These are phyloP conservation scores for Augochlora pura DNA, from an alignment of 1,140 invertebrate genomes.

Conservation along the genomic window DNA sequence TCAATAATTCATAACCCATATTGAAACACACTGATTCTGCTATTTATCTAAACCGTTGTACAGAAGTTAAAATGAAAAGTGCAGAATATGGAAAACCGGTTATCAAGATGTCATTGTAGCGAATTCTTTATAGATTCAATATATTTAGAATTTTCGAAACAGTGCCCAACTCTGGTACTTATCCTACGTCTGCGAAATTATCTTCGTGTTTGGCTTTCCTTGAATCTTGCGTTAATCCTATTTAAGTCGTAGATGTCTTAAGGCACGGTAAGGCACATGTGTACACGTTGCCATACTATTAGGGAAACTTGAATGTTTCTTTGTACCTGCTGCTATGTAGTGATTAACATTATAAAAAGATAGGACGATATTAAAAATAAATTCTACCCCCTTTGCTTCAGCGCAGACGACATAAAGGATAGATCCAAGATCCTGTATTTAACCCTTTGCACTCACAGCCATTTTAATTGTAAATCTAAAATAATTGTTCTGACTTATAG, in stretches of 20 bases:
- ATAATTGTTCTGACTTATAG: no score
- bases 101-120: no score
- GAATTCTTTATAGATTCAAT: background rate
- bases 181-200: constrained; percentile 8
- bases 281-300: background rate
- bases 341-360: constrained; percentile 28
- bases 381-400: background rate
- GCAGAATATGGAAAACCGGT: no score
- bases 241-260: constrained; percentile 36
- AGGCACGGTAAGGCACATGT: constrained; percentile 14
- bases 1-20: no score
- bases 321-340: background rate
- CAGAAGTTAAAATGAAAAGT: no score
- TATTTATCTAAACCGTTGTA: no score
- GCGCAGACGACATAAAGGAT: background rate
- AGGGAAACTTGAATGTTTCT: background rate
- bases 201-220: constrained; percentile 24
- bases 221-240: constrained; percentile 19
- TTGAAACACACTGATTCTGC: no score
- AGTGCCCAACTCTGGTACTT: background rate
- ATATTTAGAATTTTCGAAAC: background rate
- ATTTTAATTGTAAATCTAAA: no score
- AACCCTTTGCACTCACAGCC: no score
- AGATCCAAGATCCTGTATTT: background rate
- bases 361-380: constrained; percentile 23